Evolutionary conservation across 2,113 vertebrate species (phyloP), one percentile per base, ranked within the genome.

Genomic region (Suncus etruscus): DNA sequence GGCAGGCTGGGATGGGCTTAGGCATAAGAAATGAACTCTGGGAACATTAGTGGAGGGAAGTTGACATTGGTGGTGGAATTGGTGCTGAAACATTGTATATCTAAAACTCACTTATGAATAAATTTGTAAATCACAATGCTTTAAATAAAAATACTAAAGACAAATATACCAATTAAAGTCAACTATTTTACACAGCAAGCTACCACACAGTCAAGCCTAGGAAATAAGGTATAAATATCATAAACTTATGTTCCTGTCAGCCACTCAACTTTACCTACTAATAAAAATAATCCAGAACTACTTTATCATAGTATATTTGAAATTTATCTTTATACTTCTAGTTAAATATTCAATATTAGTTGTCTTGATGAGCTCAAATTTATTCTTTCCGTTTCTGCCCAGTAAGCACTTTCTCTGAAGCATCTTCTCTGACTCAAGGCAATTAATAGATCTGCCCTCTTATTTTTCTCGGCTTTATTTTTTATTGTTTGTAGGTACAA

Each of bases 111-210:
- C 39, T 39, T 39, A 39, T 3, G 39, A 39, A 39, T 39, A 39
- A 3, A 39, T 39, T 39, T 39, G 39, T 39, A 39, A 39, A 39
- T 39, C 39, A 39, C 39, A 39, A 39, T 39, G 39, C 5, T 39
- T 39, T 39, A 39, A 39, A 39, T 39, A 39, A 39, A 39, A 39
- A 39, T 39, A 39, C 39, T 39, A 39, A 39, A 39, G 39, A 39
- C 39, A 6, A 10, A 47, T 22, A 12, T 79, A 50, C 4, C 54
- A 25, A 32, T 2, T 58, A 45, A 69, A 18, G 25, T 54, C 15
- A 87, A 10, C 32, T 82, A n/a, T 72, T 93, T 24, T 83, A 93
- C 89, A 87, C 22, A 74, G 47, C 77, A 82, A 73, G 73, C 2
- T 82, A 27, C 86, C 91, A 48, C 20, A 22, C 54, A 83, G 0